These are phyloP conservation scores for Coryphaenoides rupestris DNA, from an alignment of 2,113 vertebrate species.

Conservation along the genomic window DNA sequence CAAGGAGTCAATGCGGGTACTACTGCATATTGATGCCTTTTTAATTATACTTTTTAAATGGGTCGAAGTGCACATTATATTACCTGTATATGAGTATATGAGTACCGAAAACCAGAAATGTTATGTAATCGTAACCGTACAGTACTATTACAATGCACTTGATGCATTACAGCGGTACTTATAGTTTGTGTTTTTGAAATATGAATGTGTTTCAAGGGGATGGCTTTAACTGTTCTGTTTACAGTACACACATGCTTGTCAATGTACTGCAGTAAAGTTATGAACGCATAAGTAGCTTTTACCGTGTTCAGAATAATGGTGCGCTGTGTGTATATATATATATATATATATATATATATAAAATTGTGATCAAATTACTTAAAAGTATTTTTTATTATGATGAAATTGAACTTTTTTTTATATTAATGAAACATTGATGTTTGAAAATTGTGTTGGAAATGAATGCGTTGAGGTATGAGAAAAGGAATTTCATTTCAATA, in stretches of 20 bases:
- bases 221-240: slow-evolving; percentile 2
- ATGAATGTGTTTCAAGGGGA: neutral
- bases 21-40: no score
- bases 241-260: slow-evolving; percentile 3
- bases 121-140: no score
- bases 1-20: no score
- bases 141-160: no score
- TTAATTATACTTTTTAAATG: no score
- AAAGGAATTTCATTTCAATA: slow-evolving; percentile 21
- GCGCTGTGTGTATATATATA: no score
- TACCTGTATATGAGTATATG: no score
- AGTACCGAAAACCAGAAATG: no score
- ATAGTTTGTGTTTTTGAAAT: neutral
- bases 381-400: slow-evolving; percentile 1
- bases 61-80: no score
- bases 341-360: no score
- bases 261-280: slow-evolving; percentile 3
- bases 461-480: neutral
- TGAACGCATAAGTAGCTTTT: slow-evolving; percentile 7
- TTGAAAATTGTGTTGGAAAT: neutral
- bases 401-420: neutral
- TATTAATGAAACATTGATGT: neutral
- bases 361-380: slow-evolving; percentile 1
- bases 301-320: slow-evolving; percentile 1
- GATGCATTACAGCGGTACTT: neutral